phyloP scores from a whole-genome alignment of 2,888 invertebrate species.

The Agrotis segetum region DNA sequence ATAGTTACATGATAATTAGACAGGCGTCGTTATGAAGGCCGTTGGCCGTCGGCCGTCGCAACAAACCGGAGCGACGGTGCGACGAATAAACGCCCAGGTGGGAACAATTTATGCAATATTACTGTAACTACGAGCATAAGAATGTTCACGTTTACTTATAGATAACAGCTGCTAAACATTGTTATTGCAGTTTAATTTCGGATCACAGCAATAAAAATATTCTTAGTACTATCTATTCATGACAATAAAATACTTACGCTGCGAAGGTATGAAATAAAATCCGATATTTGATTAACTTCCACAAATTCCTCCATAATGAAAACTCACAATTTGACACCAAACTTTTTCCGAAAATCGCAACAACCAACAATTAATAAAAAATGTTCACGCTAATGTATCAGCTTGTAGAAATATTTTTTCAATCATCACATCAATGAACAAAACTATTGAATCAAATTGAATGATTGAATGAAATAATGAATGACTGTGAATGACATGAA shows the following conservation, averaged over 20 bases:
- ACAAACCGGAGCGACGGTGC: constrained; percentile 28
- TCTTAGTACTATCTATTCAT: not conserved
- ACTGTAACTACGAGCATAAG: not conserved
- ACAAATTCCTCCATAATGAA: constrained; percentile 91
- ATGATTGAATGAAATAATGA: no score
- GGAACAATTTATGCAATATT: constrained; percentile 19
- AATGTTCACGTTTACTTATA: constrained; percentile 3
- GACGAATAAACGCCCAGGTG: constrained; percentile 39
- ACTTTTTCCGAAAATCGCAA: constrained; percentile 42
- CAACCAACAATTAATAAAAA: constrained; percentile 10
- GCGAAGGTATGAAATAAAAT: constrained; percentile 94
- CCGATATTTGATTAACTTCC: constrained; percentile 94
- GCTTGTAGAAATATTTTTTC: constrained; percentile 26
- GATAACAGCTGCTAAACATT: constrained; percentile 13
- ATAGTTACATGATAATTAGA: constrained; percentile 52
- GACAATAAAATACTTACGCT: constrained; percentile 92
- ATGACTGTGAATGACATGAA: no score
- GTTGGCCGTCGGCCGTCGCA: constrained; percentile 34
- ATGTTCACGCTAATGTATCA: not conserved
- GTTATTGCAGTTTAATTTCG: constrained; percentile 23
- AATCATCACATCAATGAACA: constrained; percentile 40
- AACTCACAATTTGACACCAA: constrained; percentile 56
- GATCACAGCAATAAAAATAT: constrained; percentile 4
- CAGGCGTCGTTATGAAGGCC: constrained; percentile 20
- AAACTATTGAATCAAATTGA: constrained; percentile 34